These are phyloP conservation scores for Drosophila yooni DNA, from an alignment of 2,888 invertebrate species.

Conservation along the genomic window DNA sequence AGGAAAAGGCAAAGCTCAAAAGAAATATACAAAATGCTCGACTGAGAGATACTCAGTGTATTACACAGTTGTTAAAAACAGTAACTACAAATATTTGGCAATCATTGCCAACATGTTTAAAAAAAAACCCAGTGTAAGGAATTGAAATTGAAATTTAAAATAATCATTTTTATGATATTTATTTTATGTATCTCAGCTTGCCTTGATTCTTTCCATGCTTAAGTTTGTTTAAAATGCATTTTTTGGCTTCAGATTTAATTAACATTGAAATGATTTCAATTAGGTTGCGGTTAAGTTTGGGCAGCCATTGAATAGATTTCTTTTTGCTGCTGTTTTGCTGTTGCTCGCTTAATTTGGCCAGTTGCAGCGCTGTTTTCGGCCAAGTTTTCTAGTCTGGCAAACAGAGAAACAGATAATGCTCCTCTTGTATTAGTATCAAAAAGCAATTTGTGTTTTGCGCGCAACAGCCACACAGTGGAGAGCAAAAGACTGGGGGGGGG, in stretches of 20 bases:
- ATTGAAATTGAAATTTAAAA: too few relatives aligned
- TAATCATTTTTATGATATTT: not conserved
- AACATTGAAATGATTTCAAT: slow-evolving; percentile 51
- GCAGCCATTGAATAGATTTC: not conserved
- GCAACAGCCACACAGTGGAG: slow-evolving; percentile 12
- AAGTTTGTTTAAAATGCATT: not conserved
- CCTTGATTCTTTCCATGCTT: not conserved
- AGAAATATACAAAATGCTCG: not conserved
- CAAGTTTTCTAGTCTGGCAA: slow-evolving; percentile 7
- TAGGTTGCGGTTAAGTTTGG: slow-evolving; percentile 19
- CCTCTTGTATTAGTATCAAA: slow-evolving; percentile 40
- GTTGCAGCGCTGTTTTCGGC: slow-evolving; percentile 19
- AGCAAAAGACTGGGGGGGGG: not conserved
- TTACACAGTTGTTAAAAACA: not conserved
- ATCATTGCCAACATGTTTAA: not conserved
- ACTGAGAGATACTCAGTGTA: not conserved
- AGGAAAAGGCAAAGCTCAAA: not conserved
- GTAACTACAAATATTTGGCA: not conserved
- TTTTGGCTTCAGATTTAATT: slow-evolving; percentile 36
- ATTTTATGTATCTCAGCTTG: not conserved
- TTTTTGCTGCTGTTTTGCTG: not conserved
- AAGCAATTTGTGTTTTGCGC: slow-evolving; percentile 38
- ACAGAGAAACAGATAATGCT: slow-evolving; percentile 1
- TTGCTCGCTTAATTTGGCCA: slow-evolving; percentile 24
- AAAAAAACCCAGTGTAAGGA: too few relatives aligned